Evolutionary conservation across 2,888 invertebrate genomes (phyloP), one percentile per base, ranked within the genome.

Genomic region (Stenichneumon culpator): DNA sequence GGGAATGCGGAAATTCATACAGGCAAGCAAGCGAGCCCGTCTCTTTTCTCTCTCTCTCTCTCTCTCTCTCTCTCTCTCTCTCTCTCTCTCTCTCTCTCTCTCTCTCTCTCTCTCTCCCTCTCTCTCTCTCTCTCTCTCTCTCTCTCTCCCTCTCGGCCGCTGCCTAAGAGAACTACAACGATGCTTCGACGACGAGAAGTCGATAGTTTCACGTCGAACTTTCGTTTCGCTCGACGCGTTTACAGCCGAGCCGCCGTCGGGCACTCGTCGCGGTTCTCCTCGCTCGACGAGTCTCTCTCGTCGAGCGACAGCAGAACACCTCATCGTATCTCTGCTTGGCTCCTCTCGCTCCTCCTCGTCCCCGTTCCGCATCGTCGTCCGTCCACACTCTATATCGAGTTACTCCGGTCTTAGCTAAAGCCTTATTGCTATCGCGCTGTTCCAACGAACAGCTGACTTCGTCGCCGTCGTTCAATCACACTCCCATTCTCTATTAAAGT

Each of bases 161-260:
- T 68, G 81, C 74, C 60, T 1, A 50, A 68, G 60, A 54, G 72
- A 54, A 67, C 63, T 72, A 32, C 44, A 22, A 32, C 44, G 73
- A 74, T 68, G 73, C 57, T 47, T 57, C 78, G 80, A 73, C 57
- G 80, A 74, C 80, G 80, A 80, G 69, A 77, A 77, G 77, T 77
- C 82, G 77, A 82, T 82, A 65, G 82, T 65, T 75, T 52, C 75
- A 77, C 75, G 82, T 77, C 82, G 77, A 72, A 82, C 77, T 77
- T 77, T 82, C 82, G 82, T 82, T 77, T 82, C 82, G 82, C 82
- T 82, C 82, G 77, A 82, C 82, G 82, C 74, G 81, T 81, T 81
- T 81, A n/a, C 54, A 63, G 63, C 22, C 57, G n/a, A 7, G 39
- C n/a, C 67, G 47, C 19, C 52, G 44, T 72, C 68, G 63, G 50